These are phyloP conservation scores for Xestia xanthographa DNA, from an alignment of 2,888 invertebrate genomes.

Conservation along the genomic window DNA sequence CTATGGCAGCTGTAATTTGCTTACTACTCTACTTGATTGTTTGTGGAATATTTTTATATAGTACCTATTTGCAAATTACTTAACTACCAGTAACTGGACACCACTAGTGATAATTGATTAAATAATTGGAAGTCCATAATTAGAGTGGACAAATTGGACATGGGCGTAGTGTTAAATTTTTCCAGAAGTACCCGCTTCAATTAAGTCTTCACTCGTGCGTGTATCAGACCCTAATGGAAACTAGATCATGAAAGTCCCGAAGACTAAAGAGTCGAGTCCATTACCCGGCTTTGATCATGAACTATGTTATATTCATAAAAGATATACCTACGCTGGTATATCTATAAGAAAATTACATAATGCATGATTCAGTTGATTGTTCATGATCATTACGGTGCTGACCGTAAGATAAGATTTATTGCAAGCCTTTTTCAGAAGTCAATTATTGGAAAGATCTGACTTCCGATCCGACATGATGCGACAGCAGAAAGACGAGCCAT, in stretches of 20 bases:
- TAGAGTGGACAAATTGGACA: not conserved
- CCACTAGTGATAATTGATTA: constrained; percentile 6
- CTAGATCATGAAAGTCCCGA: not conserved
- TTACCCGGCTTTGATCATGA: not conserved
- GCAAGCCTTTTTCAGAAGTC: not conserved
- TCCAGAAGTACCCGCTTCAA: not conserved
- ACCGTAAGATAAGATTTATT: not conserved
- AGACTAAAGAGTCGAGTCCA: not conserved
- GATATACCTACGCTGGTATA: too few relatives aligned
- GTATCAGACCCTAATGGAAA: not conserved
- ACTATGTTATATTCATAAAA: not conserved
- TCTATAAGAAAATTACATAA: too few relatives aligned
- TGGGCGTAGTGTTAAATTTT: not conserved
- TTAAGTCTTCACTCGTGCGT: not conserved
- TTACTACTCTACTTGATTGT: constrained; percentile 33
- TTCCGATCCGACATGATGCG: not conserved
- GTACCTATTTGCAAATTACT: constrained; percentile 33
- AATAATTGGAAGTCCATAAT: not conserved
- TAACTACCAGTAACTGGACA: not conserved
- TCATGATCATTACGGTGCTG: too few relatives aligned
- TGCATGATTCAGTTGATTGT: too few relatives aligned
- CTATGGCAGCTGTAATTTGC: constrained; percentile 13
- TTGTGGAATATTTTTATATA: constrained; percentile 9
- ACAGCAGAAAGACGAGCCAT: not conserved
- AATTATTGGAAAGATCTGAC: not conserved